Conservation (phyloP, 2,888 invertebrate species). For the Elgonia sp. region DNA sequence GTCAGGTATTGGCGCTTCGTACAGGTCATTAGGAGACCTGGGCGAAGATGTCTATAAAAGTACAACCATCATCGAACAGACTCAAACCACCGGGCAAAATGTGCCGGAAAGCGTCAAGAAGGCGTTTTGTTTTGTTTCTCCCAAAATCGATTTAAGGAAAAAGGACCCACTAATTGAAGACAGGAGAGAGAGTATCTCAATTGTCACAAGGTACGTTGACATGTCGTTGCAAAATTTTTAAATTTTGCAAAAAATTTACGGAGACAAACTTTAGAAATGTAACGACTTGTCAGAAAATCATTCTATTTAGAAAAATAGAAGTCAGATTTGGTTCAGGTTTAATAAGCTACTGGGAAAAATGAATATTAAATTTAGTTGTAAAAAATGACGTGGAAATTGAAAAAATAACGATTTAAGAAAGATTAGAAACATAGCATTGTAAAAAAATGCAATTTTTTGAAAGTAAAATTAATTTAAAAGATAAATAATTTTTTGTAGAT, state of each 20-base stretch:
- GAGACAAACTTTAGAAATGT: slow-evolving; percentile 39
- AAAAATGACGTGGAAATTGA: too few species aligned
- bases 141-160: slow-evolving; percentile 86
- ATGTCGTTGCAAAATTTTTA: slow-evolving; percentile 29
- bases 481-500: too few species aligned
- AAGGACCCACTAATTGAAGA: slow-evolving; percentile 86
- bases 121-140: slow-evolving; percentile 88
- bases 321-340: neutral
- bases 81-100: slow-evolving; percentile 87
- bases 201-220: slow-evolving; percentile 86
- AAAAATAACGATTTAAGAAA: too few species aligned
- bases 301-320: too few species aligned
- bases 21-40: slow-evolving; percentile 88
- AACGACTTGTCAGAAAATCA: neutral
- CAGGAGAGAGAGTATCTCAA: slow-evolving; percentile 85
- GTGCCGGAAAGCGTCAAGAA: slow-evolving; percentile 89
- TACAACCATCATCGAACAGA: slow-evolving; percentile 88
- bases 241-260: slow-evolving; percentile 28
- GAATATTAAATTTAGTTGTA: neutral
- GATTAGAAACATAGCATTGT: too few species aligned
- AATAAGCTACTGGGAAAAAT: neutral
- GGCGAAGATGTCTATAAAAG: slow-evolving; percentile 90
- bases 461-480: too few species aligned
- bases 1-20: slow-evolving; percentile 90
- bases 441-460: too few species aligned